Evolutionary conservation across 2,797 vertebrate species (phyloP).

Genomic region (Pipistrellus kuhlii): DNA sequence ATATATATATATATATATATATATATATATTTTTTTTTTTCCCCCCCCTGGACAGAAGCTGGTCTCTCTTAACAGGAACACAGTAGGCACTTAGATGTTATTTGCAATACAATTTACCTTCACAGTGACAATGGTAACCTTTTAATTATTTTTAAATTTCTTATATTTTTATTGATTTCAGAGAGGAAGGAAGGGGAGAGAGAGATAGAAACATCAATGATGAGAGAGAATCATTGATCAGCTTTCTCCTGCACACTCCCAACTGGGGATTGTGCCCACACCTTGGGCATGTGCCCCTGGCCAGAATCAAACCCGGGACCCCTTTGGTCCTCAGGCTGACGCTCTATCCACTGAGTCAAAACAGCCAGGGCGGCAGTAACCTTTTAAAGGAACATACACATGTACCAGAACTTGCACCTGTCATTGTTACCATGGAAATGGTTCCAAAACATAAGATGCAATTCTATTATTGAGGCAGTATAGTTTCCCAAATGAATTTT

Average conservation of each 20-base stretch:
- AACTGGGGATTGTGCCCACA: no score
- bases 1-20: no score
- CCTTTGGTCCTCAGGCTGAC: no score
- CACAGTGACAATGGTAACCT: slow-evolving; percentile 78
- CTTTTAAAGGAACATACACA: slow-evolving; percentile 76
- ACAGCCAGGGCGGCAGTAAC: slow-evolving; percentile 59
- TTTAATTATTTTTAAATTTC: slow-evolving; percentile 49
- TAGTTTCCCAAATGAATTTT: slow-evolving; percentile 80
- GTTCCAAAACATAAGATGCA: slow-evolving; percentile 80
- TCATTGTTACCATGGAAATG: slow-evolving; percentile 83
- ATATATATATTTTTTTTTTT: slow-evolving; percentile 22
- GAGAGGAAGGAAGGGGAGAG: no score
- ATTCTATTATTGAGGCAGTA: slow-evolving; percentile 74
- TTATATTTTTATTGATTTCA: no score
- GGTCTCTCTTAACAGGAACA: slow-evolving; percentile 47
- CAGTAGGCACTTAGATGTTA: background rate
- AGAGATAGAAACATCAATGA: no score
- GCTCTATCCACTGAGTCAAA: no score
- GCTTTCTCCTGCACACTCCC: no score
- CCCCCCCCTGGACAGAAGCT: background rate
- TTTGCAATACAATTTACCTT: slow-evolving; percentile 63
- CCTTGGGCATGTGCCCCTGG: no score
- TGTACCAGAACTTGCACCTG: slow-evolving; percentile 77
- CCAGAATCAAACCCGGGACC: no score
- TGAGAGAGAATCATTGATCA: no score